Percentiles rank a stretch among this genome's conserved stretches.
These are phyloP conservation scores for Lasioglossum zephyrum DNA, from an alignment of 2,888 invertebrate genomes.

Conservation along the genomic window DNA sequence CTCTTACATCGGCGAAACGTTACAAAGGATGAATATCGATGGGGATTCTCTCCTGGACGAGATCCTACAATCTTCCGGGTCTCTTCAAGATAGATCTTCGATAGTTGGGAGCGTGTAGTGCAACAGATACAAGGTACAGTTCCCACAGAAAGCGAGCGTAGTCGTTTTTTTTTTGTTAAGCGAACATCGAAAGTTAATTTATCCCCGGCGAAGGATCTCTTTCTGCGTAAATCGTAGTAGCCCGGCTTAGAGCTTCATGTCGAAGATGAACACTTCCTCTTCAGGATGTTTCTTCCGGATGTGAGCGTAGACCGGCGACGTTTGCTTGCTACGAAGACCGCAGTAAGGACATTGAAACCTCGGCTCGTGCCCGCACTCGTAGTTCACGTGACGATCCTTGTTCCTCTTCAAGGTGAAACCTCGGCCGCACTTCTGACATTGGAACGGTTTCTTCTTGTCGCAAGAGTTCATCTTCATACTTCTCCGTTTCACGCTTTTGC, in stretches of 20 bases:
- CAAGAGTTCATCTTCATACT: constrained; percentile 48
- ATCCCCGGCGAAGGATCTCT: too few species aligned
- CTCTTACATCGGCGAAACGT: background rate
- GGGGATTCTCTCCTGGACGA: background rate
- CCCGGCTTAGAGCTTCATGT: constrained; percentile 69
- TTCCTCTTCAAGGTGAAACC: constrained; percentile 77
- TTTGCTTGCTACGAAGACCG: constrained; percentile 74
- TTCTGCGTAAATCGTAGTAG: too few species aligned
- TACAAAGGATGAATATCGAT: background rate
- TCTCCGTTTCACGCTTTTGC: constrained; percentile 43
- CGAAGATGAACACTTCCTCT: constrained; percentile 73
- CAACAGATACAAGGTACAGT: constrained; percentile 3
- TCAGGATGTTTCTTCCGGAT: constrained; percentile 76
- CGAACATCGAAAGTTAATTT: constrained; percentile 16
- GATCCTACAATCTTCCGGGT: background rate
- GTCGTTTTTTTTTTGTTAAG: constrained; percentile 1
- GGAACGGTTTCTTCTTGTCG: constrained; percentile 70
- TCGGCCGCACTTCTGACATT: constrained; percentile 79
- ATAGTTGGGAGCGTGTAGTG: constrained; percentile 2
- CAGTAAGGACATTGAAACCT: constrained; percentile 80
- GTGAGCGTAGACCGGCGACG: constrained; percentile 76
- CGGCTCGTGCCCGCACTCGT: constrained; percentile 79
- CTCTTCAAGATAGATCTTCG: background rate
- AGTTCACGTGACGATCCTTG: constrained; percentile 78
- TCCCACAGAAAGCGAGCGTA: constrained; percentile 28